Conservation (phyloP, 2,113 vertebrate species). For the Recurvirostra avosetta region DNA sequence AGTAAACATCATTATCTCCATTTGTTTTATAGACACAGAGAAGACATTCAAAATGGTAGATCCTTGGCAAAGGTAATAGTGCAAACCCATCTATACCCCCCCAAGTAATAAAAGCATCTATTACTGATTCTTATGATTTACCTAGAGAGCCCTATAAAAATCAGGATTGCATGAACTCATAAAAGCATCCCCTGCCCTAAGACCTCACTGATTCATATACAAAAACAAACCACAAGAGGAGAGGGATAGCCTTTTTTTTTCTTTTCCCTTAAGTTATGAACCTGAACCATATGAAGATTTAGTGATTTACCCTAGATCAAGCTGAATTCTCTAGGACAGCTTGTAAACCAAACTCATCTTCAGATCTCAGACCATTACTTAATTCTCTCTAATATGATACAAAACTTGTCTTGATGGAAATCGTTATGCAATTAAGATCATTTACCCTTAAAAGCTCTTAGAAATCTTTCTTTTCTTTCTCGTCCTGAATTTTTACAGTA, state of each 20-base stretch:
- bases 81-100: background rate
- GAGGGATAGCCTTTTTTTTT: background rate
- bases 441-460: background rate
- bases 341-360: background rate
- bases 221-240: background rate
- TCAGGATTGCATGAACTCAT: background rate
- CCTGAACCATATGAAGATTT: background rate
- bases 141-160: background rate
- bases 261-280: background rate
- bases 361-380: background rate
- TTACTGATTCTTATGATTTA: background rate
- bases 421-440: background rate
- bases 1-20: background rate
- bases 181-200: background rate
- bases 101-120: background rate
- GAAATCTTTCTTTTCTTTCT: background rate
- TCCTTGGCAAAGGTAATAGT: background rate
- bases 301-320: background rate
- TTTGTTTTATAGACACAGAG: background rate
- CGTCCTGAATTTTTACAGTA: background rate
- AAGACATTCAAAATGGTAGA: background rate
- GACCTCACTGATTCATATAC: background rate
- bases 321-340: background rate
- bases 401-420: background rate
- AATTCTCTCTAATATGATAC: background rate